Base-by-base conservation (phyloP, 1,140 invertebrate genomes). In the Drusus annulatus region DNA sequence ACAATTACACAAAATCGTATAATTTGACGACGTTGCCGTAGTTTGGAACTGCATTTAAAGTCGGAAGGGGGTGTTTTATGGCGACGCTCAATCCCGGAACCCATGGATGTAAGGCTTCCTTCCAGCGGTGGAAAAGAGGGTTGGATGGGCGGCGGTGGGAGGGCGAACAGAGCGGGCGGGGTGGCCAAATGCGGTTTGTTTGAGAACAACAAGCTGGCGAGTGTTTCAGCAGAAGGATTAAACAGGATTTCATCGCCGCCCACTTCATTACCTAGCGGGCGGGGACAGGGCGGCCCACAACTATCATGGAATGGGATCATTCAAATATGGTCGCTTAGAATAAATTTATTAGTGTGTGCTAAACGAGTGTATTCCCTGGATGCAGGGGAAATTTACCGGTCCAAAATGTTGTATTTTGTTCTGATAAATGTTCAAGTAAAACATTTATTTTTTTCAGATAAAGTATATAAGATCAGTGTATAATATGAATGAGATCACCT, bases 201-300 rank as follows among this genome's bases (percentile, higher is more conserved):
- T 74, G 71, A 54, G 54, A 74, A 74, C 71, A 74, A 74, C 71
- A 58, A 58, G 71, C 51, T 58, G 54, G 71, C 51, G 71, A 58
- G 71, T 56, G 71, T 58, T 69, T 69, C 65, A 69, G 65, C 65
- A 69, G 65, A 69, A n/a, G 65, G 65, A 69, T 69, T 69, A 69
- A 69, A 69, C 65, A 50, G 65, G 65, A 69, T 69, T 69, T 69
- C 65, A 69, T 69, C 65, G 65, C 65, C 65, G 65, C 63, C 63
- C 63, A 68, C 69, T 73, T 73, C 69, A 54, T 73, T 73, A 73
- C 69, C 17, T 28, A 54, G 50, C 17, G 65, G 52, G 50, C 7
- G 69, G 50, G 17, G 71, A 52, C 50, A 23, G 23, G 65, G 31
- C 60, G 60, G 60, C 60, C 63, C 31, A 3, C 63, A 17, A 31